These are phyloP conservation scores for Toxonevra muliebris DNA, from an alignment of 2,888 invertebrate genomes.

Conservation along the genomic window DNA sequence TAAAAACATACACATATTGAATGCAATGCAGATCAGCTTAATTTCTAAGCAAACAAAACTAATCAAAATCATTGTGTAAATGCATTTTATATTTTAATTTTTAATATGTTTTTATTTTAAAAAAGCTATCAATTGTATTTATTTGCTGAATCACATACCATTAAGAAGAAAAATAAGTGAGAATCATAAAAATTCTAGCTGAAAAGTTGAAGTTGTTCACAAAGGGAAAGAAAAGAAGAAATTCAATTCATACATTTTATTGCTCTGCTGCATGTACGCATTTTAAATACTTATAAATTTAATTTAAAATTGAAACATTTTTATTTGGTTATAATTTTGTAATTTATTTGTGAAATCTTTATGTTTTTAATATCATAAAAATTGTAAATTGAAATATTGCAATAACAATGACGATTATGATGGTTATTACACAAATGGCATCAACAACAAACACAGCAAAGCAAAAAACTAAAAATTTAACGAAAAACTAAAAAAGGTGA, in stretches of 20 bases:
- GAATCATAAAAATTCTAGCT: no score
- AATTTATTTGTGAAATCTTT: constrained; percentile 2
- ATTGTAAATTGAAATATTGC: constrained; percentile 15
- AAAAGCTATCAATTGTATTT: not conserved
- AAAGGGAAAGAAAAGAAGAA: constrained; percentile 4
- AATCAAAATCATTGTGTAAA: not conserved
- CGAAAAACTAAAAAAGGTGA: constrained; percentile 49
- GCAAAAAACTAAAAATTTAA: constrained; percentile 16
- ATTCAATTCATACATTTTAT: not conserved
- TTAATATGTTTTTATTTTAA: not conserved
- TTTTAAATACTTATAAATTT: no score
- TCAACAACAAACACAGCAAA: constrained; percentile 17
- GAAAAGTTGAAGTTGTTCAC: not conserved
- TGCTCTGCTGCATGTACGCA: not conserved
- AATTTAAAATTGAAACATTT: constrained; percentile 2
- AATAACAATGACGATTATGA: constrained; percentile 4
- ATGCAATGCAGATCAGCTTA: not conserved
- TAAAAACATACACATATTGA: constrained; percentile 20
- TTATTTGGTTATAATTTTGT: constrained; percentile 29
- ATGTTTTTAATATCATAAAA: constrained; percentile 9
- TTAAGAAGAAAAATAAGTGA: no score
- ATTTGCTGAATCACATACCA: not conserved
- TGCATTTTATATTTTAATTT: not conserved
- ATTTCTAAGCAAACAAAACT: constrained; percentile 4
- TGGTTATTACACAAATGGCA: constrained; percentile 4